Base-by-base conservation (phyloP, 2,797 vertebrate genomes). In the Parauchenoglanis punctatus region DNA sequence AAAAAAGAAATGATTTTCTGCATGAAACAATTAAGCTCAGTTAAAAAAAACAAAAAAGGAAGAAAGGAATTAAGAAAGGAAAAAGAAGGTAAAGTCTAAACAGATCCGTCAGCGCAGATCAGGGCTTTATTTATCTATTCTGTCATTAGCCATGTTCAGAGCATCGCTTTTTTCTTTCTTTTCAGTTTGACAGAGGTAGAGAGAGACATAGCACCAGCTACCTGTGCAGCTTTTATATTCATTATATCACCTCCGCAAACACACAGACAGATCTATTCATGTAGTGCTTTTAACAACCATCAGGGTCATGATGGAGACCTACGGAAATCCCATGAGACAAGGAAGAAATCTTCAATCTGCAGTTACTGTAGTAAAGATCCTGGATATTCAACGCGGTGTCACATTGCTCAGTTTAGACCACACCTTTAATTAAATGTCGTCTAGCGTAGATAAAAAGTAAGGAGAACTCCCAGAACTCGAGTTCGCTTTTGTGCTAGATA, bases 61-160 rank as follows among this genome's bases (percentile, higher is more conserved):
- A 23, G 5, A 20, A 73, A 7, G 13, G 25, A 76, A 11, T 5
- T 4, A n/a, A 8, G 12, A 76, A 11, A 4, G 70, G 40, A n/a
- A n/a, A n/a, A 23, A 44, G 18, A 75, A 44, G 20, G 40, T 46
- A 25, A 40, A 46, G 44, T 73, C 31, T 40, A 87, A 40, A 59
- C 63, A 87, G 90, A 99, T 98, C 97, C 99, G 98, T 94, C 98
- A 96, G 77, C 98, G 97, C 84, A 99, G 93, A 92, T 99, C 98
- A 91, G 98, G 95, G 61, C 98, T 99, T 96, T 99, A 99, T 93
- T 98, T 98, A 77, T 98, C 99, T 98, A 99, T 99, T 93, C 97
- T 97, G 92, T 99, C 98, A 59, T 99, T 99, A 49, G 98, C 98
- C 67, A 95, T 97, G 93, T 99, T 99, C 77, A 99, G 94, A 10